Conservation (phyloP, 2,888 invertebrate genomes). For the Timema cristinae region DNA sequence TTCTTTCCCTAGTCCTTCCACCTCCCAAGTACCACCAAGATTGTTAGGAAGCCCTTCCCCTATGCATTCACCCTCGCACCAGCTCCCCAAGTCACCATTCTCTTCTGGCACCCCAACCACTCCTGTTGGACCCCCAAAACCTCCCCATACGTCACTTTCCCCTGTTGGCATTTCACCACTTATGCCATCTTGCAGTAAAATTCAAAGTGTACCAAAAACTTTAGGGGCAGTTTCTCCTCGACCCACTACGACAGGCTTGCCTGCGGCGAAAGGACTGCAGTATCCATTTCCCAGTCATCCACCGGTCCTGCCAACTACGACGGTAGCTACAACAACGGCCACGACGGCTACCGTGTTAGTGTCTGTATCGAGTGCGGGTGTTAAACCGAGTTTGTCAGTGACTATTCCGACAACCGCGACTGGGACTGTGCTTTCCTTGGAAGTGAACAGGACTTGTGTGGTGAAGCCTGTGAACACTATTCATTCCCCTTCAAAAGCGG, state of each 20-base stretch:
- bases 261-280: constrained; percentile 58
- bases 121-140: constrained; percentile 20
- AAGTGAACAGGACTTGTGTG: constrained; percentile 26
- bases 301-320: constrained; percentile 47
- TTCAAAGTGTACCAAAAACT: constrained; percentile 25
- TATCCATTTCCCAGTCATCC: constrained; percentile 78
- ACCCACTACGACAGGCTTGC: constrained; percentile 36
- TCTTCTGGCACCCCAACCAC: constrained; percentile 29
- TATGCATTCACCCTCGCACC: constrained; percentile 28
- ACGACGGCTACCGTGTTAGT: constrained; percentile 20
- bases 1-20: constrained; percentile 23
- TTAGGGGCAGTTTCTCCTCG: constrained; percentile 24
- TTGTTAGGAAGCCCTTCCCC: constrained; percentile 26
- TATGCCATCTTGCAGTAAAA: constrained; percentile 20
- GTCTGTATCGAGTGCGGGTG: constrained; percentile 25
- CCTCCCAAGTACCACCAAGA: constrained; percentile 22
- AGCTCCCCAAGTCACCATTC: constrained; percentile 30
- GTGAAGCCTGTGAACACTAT: constrained; percentile 15
- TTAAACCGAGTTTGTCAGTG: constrained; percentile 19
- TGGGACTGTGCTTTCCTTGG: constrained; percentile 18
- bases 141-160: constrained; percentile 22
- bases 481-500: constrained; percentile 9
- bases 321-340: constrained; percentile 38
- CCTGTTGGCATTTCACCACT: constrained; percentile 25
- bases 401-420: constrained; percentile 31